Percentiles rank a stretch among this genome's conserved stretches.
These are phyloP conservation scores for Erpetoichthys calabaricus DNA, from an alignment of 2,797 vertebrate species.

Conservation along the genomic window DNA sequence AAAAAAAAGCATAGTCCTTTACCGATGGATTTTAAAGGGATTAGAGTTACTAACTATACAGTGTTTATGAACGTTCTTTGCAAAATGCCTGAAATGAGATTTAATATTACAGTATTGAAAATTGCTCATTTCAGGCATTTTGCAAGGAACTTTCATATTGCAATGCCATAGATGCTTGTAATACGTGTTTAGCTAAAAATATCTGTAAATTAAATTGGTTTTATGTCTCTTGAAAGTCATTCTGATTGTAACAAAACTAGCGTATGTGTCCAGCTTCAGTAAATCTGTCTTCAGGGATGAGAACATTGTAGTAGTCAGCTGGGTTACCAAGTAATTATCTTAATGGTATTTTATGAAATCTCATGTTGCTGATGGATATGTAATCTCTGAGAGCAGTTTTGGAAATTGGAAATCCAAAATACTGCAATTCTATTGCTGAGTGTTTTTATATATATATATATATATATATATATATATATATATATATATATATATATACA, in stretches of 20 bases:
- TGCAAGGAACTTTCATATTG: background rate
- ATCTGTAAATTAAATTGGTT: conserved; percentile 1
- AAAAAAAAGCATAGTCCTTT: conserved; percentile 36
- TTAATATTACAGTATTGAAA: background rate
- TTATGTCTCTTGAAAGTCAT: background rate
- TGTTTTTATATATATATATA: too few species aligned
- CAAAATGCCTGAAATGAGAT: background rate
- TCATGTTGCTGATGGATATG: background rate
- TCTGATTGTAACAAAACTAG: background rate
- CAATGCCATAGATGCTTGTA: background rate
- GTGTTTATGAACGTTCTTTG: background rate
- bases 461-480: too few species aligned
- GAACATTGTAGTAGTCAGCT: background rate
- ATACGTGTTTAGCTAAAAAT: background rate
- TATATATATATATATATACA: too few species aligned
- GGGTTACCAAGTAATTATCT: conserved; percentile 1
- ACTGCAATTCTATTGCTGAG: too few species aligned
- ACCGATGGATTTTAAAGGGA: conserved; percentile 38
- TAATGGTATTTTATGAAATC: background rate
- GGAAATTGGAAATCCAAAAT: too few species aligned
- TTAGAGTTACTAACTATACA: conserved; percentile 16
- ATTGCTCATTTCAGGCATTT: background rate
- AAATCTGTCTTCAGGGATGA: conserved; percentile 4
- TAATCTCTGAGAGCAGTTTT: too few species aligned
- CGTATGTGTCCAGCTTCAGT: background rate